Conservation (phyloP, 2,113 vertebrate genomes). For the Cyphomyrus discorhynchus region DNA sequence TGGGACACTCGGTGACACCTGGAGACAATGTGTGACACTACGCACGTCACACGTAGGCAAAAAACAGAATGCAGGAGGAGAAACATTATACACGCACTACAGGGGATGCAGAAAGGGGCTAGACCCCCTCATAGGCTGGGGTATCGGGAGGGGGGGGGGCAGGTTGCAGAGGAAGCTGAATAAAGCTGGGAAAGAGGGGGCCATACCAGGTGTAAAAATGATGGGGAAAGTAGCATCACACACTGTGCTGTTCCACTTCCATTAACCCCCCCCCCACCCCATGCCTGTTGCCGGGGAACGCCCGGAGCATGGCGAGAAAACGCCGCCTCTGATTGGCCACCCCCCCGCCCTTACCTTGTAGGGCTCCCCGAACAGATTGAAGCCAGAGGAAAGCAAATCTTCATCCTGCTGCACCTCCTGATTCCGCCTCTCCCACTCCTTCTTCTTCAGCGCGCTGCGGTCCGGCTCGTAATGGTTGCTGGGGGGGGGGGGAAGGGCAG, state of each 20-base stretch:
- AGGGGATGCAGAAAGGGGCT: neutral
- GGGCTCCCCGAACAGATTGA: conserved; percentile 95
- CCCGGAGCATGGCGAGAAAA: conserved; percentile 10
- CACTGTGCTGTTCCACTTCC: conserved; percentile 9
- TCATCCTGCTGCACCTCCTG: conserved; percentile 98
- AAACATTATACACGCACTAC: neutral
- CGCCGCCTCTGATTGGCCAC: conserved; percentile 21
- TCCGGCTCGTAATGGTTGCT: conserved; percentile 90
- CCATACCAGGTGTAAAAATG: neutral
- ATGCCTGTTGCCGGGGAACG: conserved; percentile 18
- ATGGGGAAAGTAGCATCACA: conserved; percentile 19
- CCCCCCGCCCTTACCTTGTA: conserved; percentile 77
- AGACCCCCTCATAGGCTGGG: neutral
- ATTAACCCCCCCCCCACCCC: conserved; percentile 8
- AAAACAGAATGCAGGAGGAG: neutral
- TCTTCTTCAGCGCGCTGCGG: conserved; percentile 86
- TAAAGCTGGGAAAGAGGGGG: neutral
- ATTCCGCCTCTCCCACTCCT: conserved; percentile 92
- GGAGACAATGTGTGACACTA: neutral
- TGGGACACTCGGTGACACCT: neutral
- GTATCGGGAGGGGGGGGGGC: neutral
- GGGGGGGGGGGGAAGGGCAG: conserved; percentile 24
- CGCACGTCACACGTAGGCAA: neutral
- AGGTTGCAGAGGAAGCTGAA: neutral
- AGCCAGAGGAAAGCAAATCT: conserved; percentile 90